phyloP scores from a whole-genome alignment of 2,888 invertebrate genomes.

The Ichneumon xanthorius region DNA sequence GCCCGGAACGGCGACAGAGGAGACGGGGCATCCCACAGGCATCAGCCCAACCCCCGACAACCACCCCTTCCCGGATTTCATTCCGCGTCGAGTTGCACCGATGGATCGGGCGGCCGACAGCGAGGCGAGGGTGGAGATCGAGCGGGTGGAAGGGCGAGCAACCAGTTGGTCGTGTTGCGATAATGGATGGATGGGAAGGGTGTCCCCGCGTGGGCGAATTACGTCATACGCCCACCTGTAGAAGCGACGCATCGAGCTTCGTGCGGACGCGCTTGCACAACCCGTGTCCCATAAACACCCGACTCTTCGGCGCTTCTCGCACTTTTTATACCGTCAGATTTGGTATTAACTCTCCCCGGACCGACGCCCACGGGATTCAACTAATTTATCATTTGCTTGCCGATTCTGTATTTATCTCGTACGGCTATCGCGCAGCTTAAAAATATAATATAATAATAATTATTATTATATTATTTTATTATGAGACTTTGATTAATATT shows the following conservation, averaged over 20 bases:
- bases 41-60: neutral
- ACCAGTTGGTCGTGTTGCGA: slow-evolving; percentile 71
- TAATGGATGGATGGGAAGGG: slow-evolving; percentile 75
- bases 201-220: slow-evolving; percentile 80
- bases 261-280: slow-evolving; percentile 57
- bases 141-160: slow-evolving; percentile 1
- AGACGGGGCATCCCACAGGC: neutral
- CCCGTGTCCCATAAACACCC: slow-evolving; percentile 66
- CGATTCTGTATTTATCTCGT: neutral
- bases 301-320: neutral
- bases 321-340: neutral
- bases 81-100: slow-evolving; percentile 3
- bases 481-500: too few species aligned
- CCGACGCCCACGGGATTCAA: slow-evolving; percentile 22
- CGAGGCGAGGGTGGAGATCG: neutral
- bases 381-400: neutral
- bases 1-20: neutral
- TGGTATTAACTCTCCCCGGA: neutral
- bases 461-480: too few species aligned
- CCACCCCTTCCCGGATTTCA: neutral
- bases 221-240: slow-evolving; percentile 83
- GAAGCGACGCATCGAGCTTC: slow-evolving; percentile 72
- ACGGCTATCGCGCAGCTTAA: neutral
- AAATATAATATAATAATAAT: too few species aligned
- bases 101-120: slow-evolving; percentile 6